Conservation (phyloP, 1,140 invertebrate genomes). For the Drosophila jambulina region DNA sequence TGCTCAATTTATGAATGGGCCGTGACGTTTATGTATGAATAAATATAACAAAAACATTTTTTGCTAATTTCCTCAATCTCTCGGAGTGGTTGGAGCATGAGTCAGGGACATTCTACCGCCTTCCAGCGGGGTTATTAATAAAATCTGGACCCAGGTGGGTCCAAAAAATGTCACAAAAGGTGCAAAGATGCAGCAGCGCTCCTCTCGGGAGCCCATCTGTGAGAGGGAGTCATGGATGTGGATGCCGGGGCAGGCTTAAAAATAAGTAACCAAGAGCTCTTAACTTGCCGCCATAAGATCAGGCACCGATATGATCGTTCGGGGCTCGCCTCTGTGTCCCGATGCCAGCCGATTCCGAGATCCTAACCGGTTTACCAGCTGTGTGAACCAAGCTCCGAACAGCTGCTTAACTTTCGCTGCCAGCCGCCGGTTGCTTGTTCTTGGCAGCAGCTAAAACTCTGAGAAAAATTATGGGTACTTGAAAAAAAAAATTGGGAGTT, state of each 20-base stretch:
- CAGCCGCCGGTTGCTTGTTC: slow-evolving; percentile 64
- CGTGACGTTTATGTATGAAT: slow-evolving; percentile 36
- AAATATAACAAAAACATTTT: slow-evolving; percentile 44
- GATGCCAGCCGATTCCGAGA: slow-evolving; percentile 16
- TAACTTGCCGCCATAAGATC: slow-evolving; percentile 44
- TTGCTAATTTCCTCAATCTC: slow-evolving; percentile 47
- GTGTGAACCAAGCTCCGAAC: slow-evolving; percentile 51
- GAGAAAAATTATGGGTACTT: neutral
- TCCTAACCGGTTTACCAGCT: slow-evolving; percentile 70
- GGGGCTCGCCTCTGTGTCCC: slow-evolving; percentile 39
- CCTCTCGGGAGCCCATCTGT: neutral
- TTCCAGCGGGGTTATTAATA: slow-evolving; percentile 35
- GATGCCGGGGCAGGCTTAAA: slow-evolving; percentile 32
- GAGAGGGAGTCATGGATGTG: slow-evolving; percentile 44
- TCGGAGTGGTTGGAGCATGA: slow-evolving; percentile 27
- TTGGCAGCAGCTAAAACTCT: slow-evolving; percentile 30
- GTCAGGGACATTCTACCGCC: slow-evolving; percentile 28
- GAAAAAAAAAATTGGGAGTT: neutral
- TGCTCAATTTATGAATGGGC: slow-evolving; percentile 47
- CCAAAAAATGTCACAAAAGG: slow-evolving; percentile 20
- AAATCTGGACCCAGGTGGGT: slow-evolving; percentile 31
- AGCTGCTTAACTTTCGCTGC: slow-evolving; percentile 75
- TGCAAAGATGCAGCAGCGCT: slow-evolving; percentile 13
- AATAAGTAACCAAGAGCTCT: slow-evolving; percentile 42
- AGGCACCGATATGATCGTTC: slow-evolving; percentile 34